Conservation (phyloP, 64 coral and sea anemone species). For the Acropora yongei region DNA sequence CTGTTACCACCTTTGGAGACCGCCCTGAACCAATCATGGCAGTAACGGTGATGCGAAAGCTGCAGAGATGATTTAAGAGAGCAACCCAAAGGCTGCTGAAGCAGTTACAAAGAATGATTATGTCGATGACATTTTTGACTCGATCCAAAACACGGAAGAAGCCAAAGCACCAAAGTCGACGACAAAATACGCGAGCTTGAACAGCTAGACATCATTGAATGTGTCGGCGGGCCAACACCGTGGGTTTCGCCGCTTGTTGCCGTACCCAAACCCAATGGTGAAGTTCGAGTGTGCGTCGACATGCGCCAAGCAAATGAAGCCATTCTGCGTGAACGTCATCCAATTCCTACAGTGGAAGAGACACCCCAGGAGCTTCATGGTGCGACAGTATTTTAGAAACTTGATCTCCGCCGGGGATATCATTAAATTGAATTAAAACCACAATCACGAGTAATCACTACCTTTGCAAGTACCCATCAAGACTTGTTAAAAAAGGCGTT, state of each 20-base stretch:
- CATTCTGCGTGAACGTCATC: neutral
- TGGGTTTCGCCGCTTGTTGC: conserved; percentile 29
- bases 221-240: conserved; percentile 21
- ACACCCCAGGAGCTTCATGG: conserved; percentile 16
- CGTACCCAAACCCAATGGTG: conserved; percentile 24
- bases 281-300: conserved; percentile 20
- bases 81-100: no score
- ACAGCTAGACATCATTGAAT: conserved; percentile 52
- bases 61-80: no score
- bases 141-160: no score
- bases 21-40: no score
- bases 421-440: conserved; percentile 17
- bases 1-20: no score
- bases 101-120: no score
- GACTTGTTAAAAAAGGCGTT: neutral
- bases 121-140: no score
- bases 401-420: conserved; percentile 17
- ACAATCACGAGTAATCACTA: conserved; percentile 19
- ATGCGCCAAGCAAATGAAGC: conserved; percentile 16
- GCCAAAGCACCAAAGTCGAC: conserved; percentile 24
- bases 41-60: no score
- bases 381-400: conserved; percentile 30
- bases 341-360: conserved; percentile 41
- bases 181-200: conserved; percentile 30
- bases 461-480: conserved; percentile 19